These are phyloP conservation scores for Diabrotica balteata DNA, from an alignment of 2,888 invertebrate genomes.

Conservation along the genomic window DNA sequence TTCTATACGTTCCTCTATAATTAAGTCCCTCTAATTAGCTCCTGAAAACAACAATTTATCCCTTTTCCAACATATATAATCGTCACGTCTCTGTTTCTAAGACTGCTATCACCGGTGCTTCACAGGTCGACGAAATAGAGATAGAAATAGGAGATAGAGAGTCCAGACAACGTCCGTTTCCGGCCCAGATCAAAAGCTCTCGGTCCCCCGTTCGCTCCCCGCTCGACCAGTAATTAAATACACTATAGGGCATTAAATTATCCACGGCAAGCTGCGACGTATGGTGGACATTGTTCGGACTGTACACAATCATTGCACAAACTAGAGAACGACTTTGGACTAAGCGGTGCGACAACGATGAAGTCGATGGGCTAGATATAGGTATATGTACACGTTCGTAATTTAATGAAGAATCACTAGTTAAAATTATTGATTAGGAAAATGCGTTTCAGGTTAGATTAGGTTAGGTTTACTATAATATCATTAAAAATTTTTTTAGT, in stretches of 20 bases:
- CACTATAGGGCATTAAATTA: constrained; percentile 60
- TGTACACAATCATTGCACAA: constrained; percentile 37
- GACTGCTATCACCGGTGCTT: constrained; percentile 24
- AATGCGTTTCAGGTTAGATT: too few relatives aligned
- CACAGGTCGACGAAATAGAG: constrained; percentile 4
- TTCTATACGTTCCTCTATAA: too few relatives aligned
- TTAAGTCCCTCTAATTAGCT: too few relatives aligned
- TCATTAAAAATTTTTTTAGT: too few relatives aligned
- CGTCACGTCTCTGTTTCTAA: not conserved
- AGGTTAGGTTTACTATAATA: too few relatives aligned
- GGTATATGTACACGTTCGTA: not conserved
- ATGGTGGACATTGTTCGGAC: constrained; percentile 28
- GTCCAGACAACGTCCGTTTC: constrained; percentile 51
- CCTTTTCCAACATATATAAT: too few relatives aligned
- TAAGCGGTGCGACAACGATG: not conserved
- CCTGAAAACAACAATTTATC: too few relatives aligned
- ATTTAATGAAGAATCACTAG: not conserved
- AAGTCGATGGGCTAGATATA: too few relatives aligned
- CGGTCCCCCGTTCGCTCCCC: constrained; percentile 33
- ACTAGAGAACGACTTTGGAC: not conserved
- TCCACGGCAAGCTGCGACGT: constrained; percentile 35
- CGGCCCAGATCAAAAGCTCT: constrained; percentile 55
- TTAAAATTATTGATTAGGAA: too few relatives aligned
- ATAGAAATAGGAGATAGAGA: constrained; percentile 6
- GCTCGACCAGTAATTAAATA: constrained; percentile 56